phyloP scores from a whole-genome alignment of 2,113 vertebrate genomes.

The Chionomys nivalis region DNA sequence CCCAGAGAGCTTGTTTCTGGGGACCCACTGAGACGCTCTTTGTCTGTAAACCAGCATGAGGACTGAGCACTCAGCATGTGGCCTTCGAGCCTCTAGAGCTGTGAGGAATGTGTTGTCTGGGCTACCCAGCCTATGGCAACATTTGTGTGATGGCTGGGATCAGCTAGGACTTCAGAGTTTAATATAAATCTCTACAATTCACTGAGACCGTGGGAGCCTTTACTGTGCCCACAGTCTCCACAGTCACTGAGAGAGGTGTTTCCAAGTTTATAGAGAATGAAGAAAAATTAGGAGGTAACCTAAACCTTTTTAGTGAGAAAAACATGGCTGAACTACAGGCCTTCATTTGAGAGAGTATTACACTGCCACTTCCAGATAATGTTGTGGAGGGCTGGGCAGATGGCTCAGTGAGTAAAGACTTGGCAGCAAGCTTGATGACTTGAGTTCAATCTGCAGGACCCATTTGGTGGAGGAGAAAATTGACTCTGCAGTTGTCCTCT shows the following conservation, averaged over 20 bases:
- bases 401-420: not conserved
- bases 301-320: not conserved
- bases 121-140: not conserved
- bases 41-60: not conserved
- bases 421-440: not conserved
- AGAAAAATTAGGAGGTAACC: not conserved
- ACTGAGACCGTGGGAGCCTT: not conserved
- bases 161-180: not conserved
- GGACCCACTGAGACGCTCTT: not conserved
- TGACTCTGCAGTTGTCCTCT: not conserved
- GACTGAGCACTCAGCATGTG: not conserved
- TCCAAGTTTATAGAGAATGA: not conserved
- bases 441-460: not conserved
- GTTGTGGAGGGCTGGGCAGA: not conserved
- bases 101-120: not conserved
- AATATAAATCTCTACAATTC: not conserved
- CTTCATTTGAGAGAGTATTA: not conserved
- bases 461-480: not conserved
- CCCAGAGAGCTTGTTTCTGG: not conserved
- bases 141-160: not conserved
- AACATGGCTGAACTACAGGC: not conserved
- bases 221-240: not conserved
- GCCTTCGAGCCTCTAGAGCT: not conserved
- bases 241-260: not conserved
- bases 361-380: not conserved